These are phyloP conservation scores for Zapus hudsonius DNA, from an alignment of 2,113 vertebrate species.

Conservation along the genomic window DNA sequence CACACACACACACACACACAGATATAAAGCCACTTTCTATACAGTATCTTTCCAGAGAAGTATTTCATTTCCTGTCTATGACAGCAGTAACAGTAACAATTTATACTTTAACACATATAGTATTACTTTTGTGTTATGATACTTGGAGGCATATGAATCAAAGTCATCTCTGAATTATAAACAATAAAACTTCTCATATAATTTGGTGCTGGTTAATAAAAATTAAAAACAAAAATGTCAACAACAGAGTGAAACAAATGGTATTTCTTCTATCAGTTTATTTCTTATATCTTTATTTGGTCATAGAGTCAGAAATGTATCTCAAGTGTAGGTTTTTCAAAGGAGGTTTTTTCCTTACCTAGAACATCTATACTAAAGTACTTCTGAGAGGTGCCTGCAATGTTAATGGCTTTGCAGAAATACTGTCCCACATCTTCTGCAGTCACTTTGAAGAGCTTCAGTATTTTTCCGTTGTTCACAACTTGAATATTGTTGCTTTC, in stretches of 20 bases:
- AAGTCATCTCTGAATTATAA: neutral
- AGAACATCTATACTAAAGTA: constrained; percentile 91
- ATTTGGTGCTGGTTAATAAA: neutral
- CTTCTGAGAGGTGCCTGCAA: constrained; percentile 94
- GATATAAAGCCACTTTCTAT: neutral
- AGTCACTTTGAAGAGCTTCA: constrained; percentile 89
- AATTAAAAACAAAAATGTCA: neutral
- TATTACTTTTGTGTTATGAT: neutral
- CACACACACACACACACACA: no score
- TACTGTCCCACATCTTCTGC: constrained; percentile 90
- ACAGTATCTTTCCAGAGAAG: neutral
- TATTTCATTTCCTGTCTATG: neutral
- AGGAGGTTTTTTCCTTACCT: constrained; percentile 84
- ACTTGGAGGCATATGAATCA: neutral
- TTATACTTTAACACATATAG: neutral
- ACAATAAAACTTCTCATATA: neutral
- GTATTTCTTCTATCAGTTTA: neutral
- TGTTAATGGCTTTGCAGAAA: constrained; percentile 94
- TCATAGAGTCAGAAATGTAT: neutral
- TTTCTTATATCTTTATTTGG: neutral
- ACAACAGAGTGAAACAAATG: neutral
- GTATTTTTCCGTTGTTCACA: constrained; percentile 89
- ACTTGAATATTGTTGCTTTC: constrained; percentile 88
- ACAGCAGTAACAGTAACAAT: neutral
- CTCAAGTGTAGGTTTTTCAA: neutral